Percentiles rank a stretch among this genome's conserved stretches.
These are phyloP conservation scores for Apamea crenata DNA, from an alignment of 2,888 invertebrate species.

Conservation along the genomic window DNA sequence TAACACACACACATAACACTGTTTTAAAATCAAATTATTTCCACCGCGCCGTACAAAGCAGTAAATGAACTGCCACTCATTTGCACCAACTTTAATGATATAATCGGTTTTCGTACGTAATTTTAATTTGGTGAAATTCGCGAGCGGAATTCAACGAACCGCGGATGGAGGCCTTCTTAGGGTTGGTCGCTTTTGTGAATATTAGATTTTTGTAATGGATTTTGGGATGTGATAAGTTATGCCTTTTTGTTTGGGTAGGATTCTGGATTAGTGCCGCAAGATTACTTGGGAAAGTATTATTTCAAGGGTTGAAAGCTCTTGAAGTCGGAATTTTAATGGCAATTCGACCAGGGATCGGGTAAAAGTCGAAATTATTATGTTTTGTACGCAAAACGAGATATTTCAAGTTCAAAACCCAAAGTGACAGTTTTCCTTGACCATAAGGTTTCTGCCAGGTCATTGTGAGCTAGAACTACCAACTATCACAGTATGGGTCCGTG, in stretches of 20 bases:
- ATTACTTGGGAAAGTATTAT: conserved; percentile 10
- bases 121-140: conserved; percentile 66
- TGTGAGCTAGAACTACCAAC: background rate
- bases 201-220: conserved; percentile 35
- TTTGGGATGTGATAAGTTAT: background rate
- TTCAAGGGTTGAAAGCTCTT: background rate
- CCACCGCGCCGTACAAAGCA: conserved; percentile 26
- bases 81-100: conserved; percentile 65
- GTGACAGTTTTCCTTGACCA: background rate
- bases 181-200: conserved; percentile 46
- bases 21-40: conserved; percentile 60
- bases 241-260: background rate
- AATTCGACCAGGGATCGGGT: background rate
- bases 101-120: conserved; percentile 68
- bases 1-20: conserved; percentile 19
- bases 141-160: conserved; percentile 61
- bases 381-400: no score
- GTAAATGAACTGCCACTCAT: conserved; percentile 70
- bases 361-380: background rate
- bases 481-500: background rate
- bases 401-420: background rate
- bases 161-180: conserved; percentile 39
- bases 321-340: background rate
- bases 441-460: background rate
- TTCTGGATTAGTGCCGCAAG: conserved; percentile 21